Evolutionary conservation across 2,113 vertebrate genomes (phyloP), one percentile per base, ranked within the genome.

Genomic region (Scomber scombrus): DNA sequence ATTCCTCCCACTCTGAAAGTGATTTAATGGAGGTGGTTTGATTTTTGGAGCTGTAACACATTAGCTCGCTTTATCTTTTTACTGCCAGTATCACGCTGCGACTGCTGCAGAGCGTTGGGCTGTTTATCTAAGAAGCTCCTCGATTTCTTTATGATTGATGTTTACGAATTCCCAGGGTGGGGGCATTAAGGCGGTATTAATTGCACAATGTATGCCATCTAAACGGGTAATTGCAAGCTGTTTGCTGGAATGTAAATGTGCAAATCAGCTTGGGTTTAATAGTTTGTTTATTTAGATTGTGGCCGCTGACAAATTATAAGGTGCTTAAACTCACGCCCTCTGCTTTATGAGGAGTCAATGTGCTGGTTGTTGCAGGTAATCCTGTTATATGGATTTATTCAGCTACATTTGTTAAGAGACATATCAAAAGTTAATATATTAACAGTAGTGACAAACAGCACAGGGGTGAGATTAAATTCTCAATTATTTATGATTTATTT

Each of bases 181-280:
- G 87, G 54, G 75, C 85, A 88, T 86, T 80, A 85, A 87, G 65
- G 85, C 91, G 81, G 74, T 85, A 92, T 94, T 94, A 94, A 94
- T 94, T 93, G 89, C 83, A n/a, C 74, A 76, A 83, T 54, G 82
- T 78, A 72, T 63, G 70, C 64, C 54, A 65, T 79, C 62, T 89
- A 82, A 91, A 87, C 3, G 21, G 62, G 69, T 86, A 87, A 90
- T 92, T 87, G 86, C 78, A 55, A 55, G 74, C 76, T 43, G 62
- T 86, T 89, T 84, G 76, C 68, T 50, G 81, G 68, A 70, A 85
- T 84, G 68, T 80, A 75, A 89, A 88, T 86, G 72, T 31, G 40
- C 86, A n/a, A n/a, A n/a, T 70, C 74, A 13, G 66, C 58, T 86
- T 51, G 56, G 45, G 45, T 78, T 90, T 81, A 76, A 71, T 68